Evolutionary conservation across 1,140 invertebrate genomes (phyloP), one percentile per base, ranked within the genome.

Genomic region (Pollicipes pollicipes): DNA sequence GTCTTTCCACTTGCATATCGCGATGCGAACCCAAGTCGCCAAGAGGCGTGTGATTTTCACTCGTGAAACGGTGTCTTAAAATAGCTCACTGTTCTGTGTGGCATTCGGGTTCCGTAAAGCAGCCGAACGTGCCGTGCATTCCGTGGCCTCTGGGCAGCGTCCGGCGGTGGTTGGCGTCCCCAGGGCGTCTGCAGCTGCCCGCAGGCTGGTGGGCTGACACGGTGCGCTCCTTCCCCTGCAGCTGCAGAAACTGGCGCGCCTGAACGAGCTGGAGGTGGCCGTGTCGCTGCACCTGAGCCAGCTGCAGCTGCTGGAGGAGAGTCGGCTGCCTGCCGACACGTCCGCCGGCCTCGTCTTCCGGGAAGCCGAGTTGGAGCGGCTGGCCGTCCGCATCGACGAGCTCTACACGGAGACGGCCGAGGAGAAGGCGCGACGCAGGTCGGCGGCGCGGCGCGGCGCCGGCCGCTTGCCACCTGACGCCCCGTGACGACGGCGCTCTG

Each of bases 181-280:
- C 35, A 17, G 35, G 17, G 35, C 35, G 35, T 35, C 6, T 35
- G 35, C 17, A 35, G 17, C 35, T 35, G 17, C 35, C 35, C 17
- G 17, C 35, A 6, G 35, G 6, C 6, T 35, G 17, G 35, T 35
- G 35, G 6, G 17, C 63, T 70, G 45, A 24, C 67, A 67, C 2
- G 70, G 17, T 74, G 73, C 74, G 29, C 10, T 58, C 45, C 17
- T 10, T 21, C 17, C 13, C 13, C 45, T 21, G 13, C 73, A 89
- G 86, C 79, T 83, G 66, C 83, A 88, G 74, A 88, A 89, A 72
- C 88, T 89, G 75, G 76, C 80, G 32, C 84, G 85, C 75, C 77
- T 90, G 69, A 90, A 90, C 75, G 82, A 88, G 71, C 81, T 89
- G 0, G 80, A 85, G 70, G 80, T 86, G 4, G 84, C 85, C 24